Evolutionary conservation across 2,113 vertebrate genomes (phyloP).

Genomic region (Dolichallabes microphthalmus): DNA sequence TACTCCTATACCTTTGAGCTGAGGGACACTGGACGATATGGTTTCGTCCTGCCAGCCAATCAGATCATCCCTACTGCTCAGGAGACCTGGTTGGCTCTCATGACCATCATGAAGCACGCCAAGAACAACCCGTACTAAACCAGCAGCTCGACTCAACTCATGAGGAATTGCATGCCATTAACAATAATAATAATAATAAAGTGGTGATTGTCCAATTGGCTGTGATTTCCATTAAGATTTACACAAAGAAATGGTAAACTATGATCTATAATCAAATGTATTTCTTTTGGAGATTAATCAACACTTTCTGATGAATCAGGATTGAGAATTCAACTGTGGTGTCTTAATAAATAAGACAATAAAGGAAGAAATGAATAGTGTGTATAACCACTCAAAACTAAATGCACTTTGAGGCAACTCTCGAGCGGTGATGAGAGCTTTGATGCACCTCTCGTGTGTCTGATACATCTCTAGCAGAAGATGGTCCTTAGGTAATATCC

Average conservation of each 20-base stretch:
- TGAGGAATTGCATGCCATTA: background rate
- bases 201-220: background rate
- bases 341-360: no score
- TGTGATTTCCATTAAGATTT: background rate
- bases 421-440: background rate
- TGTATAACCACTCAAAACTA: no score
- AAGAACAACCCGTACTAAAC: slow-evolving; percentile 48
- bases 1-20: slow-evolving; percentile 86
- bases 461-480: background rate
- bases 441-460: background rate
- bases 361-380: no score
- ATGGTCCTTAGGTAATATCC: background rate
- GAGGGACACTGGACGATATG: slow-evolving; percentile 80
- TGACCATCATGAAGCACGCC: slow-evolving; percentile 74
- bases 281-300: background rate
- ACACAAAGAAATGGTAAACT: background rate
- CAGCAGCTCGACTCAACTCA: background rate
- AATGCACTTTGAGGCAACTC: no score
- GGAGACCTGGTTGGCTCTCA: slow-evolving; percentile 82
- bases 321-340: background rate
- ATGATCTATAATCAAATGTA: background rate
- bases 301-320: background rate
- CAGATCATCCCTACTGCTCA: slow-evolving; percentile 86
- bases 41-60: slow-evolving; percentile 81
- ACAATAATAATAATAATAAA: background rate